These are phyloP conservation scores for Drosophila mojavensis DNA, from an alignment of 1,140 invertebrate species.

Conservation along the genomic window DNA sequence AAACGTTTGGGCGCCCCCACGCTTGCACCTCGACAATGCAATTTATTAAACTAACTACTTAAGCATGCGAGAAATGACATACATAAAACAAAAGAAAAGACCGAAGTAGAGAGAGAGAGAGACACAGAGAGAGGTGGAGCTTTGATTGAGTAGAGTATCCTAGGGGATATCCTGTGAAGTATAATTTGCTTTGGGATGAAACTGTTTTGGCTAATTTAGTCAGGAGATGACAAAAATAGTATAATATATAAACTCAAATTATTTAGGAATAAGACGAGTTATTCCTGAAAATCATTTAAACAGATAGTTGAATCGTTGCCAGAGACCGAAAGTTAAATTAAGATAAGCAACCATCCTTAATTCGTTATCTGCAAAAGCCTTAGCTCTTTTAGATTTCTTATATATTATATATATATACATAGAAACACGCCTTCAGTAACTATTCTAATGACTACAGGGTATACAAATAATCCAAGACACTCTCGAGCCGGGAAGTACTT, in stretches of 20 bases:
- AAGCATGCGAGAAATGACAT: slow-evolving; percentile 66
- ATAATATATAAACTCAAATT: no score
- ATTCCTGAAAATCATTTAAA: no score
- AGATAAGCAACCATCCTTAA: no score
- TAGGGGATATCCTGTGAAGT: background rate
- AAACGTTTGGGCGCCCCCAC: background rate
- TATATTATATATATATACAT: no score
- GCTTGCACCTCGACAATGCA: slow-evolving; percentile 50
- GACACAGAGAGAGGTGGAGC: background rate
- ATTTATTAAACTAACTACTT: slow-evolving; percentile 81
- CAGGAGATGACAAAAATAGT: no score
- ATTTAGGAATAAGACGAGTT: no score
- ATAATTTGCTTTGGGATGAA: background rate
- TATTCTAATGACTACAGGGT: background rate
- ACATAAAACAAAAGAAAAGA: background rate
- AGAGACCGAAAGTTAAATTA: no score
- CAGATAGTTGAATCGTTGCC: no score
- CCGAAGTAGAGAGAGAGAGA: background rate
- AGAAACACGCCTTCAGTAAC: background rate
- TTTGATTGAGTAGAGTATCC: background rate
- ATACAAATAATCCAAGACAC: slow-evolving; percentile 77
- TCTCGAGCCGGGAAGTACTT: slow-evolving; percentile 64
- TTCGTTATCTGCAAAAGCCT: no score
- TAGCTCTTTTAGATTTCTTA: no score
- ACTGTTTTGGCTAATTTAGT: background rate